Conservation (phyloP, 2,113 vertebrate genomes). For the Raja brachyura region DNA sequence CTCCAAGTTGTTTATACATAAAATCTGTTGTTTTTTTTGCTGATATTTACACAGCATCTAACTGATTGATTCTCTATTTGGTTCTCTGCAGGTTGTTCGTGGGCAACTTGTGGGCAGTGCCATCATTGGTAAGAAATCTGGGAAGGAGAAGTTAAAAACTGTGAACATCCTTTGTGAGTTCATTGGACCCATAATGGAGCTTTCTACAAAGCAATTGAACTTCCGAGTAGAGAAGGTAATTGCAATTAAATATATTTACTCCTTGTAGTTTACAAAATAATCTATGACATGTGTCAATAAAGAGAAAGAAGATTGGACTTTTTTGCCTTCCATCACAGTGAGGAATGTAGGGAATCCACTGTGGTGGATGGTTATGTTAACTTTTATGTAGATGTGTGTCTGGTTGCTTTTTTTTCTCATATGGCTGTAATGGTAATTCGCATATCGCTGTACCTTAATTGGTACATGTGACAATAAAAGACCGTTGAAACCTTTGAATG, state of each 20-base stretch:
- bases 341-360: too few species aligned
- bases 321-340: too few species aligned
- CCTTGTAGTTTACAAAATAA: neutral
- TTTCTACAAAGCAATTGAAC: slow-evolving; percentile 61
- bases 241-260: neutral
- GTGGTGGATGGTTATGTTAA: too few species aligned
- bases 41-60: slow-evolving; percentile 4
- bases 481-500: too few species aligned
- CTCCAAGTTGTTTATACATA: neutral
- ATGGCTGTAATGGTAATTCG: too few species aligned
- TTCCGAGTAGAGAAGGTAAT: slow-evolving; percentile 72
- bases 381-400: too few species aligned
- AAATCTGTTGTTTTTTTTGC: neutral
- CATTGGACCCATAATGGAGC: slow-evolving; percentile 59
- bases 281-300: neutral
- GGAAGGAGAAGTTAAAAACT: slow-evolving; percentile 56
- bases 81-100: slow-evolving; percentile 56
- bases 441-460: too few species aligned
- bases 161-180: slow-evolving; percentile 68
- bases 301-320: too few species aligned
- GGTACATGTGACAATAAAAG: too few species aligned
- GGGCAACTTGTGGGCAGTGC: slow-evolving; percentile 67
- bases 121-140: slow-evolving; percentile 50
- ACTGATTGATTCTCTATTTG: neutral
- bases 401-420: too few species aligned